These are phyloP conservation scores for Deilephila elpenor DNA, from an alignment of 2,888 invertebrate species.

Conservation along the genomic window DNA sequence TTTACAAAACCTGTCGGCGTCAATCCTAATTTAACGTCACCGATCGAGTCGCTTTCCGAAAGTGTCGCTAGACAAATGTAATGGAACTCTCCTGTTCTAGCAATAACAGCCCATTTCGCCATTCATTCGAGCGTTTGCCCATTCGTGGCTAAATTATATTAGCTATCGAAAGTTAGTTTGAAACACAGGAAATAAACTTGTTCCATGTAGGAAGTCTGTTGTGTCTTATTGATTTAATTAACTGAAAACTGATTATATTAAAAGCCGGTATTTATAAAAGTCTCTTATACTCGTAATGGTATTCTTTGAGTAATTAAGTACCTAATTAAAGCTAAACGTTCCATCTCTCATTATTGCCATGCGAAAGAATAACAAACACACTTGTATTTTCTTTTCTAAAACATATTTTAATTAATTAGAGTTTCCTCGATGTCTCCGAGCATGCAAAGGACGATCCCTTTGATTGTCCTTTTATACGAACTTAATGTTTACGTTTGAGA, in stretches of 20 bases:
- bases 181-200: not conserved
- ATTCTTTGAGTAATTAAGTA: not conserved
- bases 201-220: not conserved
- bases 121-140: slow-evolving; percentile 43
- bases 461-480: slow-evolving; percentile 63
- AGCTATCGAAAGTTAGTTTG: not conserved
- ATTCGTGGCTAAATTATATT: slow-evolving; percentile 23
- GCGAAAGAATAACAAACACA: not conserved
- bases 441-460: slow-evolving; percentile 54
- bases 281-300: not conserved
- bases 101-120: slow-evolving; percentile 50
- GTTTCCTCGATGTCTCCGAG: slow-evolving; percentile 50
- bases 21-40: slow-evolving; percentile 81
- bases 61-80: slow-evolving; percentile 81
- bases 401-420: slow-evolving; percentile 71
- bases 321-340: not conserved
- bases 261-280: not conserved
- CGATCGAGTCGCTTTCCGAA: slow-evolving; percentile 79
- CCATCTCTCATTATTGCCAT: not conserved
- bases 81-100: slow-evolving; percentile 78
- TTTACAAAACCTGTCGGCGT: slow-evolving; percentile 84
- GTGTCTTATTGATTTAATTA: not conserved
- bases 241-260: no score
- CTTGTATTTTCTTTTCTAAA: slow-evolving; percentile 4
- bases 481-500: slow-evolving; percentile 64